These are phyloP conservation scores for Microcebus murinus DNA, from an alignment of 2,113 vertebrate genomes.

Conservation along the genomic window DNA sequence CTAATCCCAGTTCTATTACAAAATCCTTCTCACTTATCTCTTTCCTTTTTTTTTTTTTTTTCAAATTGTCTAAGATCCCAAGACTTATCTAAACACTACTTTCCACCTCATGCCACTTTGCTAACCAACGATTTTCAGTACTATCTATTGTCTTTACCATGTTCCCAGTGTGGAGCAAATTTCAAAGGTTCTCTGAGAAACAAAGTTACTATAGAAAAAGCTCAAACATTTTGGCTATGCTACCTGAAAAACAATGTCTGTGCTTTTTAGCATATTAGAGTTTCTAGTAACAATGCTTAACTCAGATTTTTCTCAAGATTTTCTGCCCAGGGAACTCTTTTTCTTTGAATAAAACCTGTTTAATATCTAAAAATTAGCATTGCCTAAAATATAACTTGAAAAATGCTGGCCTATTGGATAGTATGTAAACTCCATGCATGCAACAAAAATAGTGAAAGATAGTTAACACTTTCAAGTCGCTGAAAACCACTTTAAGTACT, in stretches of 20 bases:
- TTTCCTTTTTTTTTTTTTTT: neutral
- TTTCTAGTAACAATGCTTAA: neutral
- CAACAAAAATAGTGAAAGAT: neutral
- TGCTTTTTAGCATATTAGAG: neutral
- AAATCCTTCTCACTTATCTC: neutral
- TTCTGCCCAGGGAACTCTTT: neutral
- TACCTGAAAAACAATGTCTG: neutral
- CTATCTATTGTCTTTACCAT: neutral
- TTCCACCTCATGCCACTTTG: slow-evolving; percentile 15
- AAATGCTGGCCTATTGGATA: neutral
- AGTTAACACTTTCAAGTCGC: neutral
- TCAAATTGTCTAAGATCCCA: neutral
- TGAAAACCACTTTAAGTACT: neutral
- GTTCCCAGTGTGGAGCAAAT: neutral
- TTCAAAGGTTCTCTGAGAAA: neutral
- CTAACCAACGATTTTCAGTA: neutral
- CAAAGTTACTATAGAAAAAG: neutral
- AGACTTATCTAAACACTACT: neutral
- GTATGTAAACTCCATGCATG: neutral
- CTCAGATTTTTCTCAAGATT: neutral
- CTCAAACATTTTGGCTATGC: neutral
- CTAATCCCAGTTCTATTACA: neutral
- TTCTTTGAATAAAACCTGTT: neutral
- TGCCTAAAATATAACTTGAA: neutral
- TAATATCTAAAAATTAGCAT: neutral